Percentiles rank a stretch among this genome's conserved stretches.
These are phyloP conservation scores for Ernsta delagoae DNA, from an alignment of 2,888 invertebrate species.

Conservation along the genomic window DNA sequence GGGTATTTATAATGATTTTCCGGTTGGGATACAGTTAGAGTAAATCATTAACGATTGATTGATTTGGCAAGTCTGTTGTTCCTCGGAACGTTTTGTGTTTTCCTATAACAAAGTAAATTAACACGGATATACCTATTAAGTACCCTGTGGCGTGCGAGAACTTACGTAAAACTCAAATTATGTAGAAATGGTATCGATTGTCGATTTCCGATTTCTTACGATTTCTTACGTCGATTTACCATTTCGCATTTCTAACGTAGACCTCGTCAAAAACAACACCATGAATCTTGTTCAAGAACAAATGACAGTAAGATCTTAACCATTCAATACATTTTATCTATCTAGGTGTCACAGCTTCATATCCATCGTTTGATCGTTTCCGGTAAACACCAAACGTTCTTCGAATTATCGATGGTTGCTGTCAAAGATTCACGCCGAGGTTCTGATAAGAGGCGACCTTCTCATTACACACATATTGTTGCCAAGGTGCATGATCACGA, in stretches of 20 bases:
- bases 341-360: conserved; percentile 12
- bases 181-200: no score
- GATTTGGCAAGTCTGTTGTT: neutral
- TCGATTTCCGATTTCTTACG: no score
- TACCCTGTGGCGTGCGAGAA: no score
- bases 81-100: neutral
- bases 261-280: neutral
- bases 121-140: no score
- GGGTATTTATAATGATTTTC: neutral
- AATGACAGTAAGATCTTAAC: neutral
- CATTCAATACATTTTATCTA: conserved; percentile 14
- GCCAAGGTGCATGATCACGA: conserved; percentile 47
- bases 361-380: conserved; percentile 10
- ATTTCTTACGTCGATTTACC: no score
- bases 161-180: no score
- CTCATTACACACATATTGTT: conserved; percentile 38
- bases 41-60: neutral
- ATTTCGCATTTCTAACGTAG: neutral
- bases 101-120: no score
- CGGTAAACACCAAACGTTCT: conserved; percentile 21
- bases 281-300: conserved; percentile 13
- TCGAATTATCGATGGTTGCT: conserved; percentile 44
- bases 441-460: conserved; percentile 50
- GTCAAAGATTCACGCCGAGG: conserved; percentile 47
- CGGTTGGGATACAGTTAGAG: neutral